A percentile compares a stretch with the other conserved stretches of the same genome.
phyloP scores from a whole-genome alignment of 2,888 invertebrate genomes.

The Volucella inanis region DNA sequence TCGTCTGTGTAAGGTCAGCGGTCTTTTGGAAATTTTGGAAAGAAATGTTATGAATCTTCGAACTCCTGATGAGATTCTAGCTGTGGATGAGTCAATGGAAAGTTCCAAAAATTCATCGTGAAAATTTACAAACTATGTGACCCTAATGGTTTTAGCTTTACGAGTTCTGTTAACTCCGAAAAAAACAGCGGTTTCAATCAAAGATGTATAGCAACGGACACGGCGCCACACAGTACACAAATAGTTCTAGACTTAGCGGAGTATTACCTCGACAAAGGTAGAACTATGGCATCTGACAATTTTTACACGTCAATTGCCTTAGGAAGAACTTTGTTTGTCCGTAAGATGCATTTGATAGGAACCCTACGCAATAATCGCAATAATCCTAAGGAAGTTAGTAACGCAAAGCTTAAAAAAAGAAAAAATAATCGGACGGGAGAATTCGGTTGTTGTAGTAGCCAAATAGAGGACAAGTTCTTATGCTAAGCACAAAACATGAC shows the following conservation, averaged over 20 bases:
- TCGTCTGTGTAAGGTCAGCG: slow-evolving; percentile 3
- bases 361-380: not conserved
- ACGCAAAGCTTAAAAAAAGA: not conserved
- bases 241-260: not conserved
- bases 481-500: no score
- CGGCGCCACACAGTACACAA: no score
- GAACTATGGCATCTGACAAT: not conserved
- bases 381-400: not conserved
- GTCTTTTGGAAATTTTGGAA: no score
- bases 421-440: no score
- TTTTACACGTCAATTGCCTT: not conserved
- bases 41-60: not conserved
- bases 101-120: not conserved
- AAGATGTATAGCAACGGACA: no score
- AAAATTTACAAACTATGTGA: not conserved
- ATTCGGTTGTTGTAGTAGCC: no score
- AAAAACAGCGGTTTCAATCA: no score
- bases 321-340: not conserved
- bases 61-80: not conserved
- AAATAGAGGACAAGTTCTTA: no score
- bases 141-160: no score
- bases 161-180: no score
- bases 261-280: not conserved
- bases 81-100: not conserved
- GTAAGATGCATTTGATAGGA: not conserved